Evolutionary conservation across 2,888 invertebrate genomes (phyloP).

Genomic region (Priocnemis perturbator): DNA sequence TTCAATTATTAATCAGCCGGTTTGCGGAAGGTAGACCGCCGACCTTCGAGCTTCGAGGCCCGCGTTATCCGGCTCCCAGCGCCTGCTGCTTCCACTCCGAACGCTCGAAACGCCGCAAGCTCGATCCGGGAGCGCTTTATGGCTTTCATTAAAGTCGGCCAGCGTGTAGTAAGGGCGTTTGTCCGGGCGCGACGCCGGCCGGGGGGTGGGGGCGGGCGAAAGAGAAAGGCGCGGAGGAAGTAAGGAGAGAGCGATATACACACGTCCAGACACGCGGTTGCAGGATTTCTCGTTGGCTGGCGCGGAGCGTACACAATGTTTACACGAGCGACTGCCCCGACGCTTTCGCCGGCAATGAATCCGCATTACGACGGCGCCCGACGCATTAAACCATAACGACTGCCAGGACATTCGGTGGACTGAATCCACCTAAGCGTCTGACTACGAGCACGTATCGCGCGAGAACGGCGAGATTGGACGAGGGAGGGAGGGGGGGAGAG

Average conservation of each 20-base stretch:
- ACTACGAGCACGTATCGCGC: constrained; percentile 11
- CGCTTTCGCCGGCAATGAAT: constrained; percentile 63
- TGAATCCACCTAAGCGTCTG: constrained; percentile 34
- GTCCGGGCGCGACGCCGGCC: constrained; percentile 24
- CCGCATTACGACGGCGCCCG: constrained; percentile 62
- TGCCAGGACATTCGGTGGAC: constrained; percentile 53
- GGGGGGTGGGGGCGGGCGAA: constrained; percentile 11
- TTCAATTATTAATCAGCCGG: constrained; percentile 5
- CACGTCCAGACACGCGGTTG: constrained; percentile 33
- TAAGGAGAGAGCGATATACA: constrained; percentile 26
- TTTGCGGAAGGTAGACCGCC: constrained; percentile 25
- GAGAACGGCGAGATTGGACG: neutral
- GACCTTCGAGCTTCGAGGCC: constrained; percentile 36
- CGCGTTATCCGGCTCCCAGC: neutral
- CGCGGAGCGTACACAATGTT: constrained; percentile 53
- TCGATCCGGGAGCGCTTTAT: constrained; percentile 58
- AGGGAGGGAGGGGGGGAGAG: too few relatives aligned
- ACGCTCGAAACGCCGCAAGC: constrained; percentile 20
- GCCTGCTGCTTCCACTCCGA: neutral
- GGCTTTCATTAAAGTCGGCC: constrained; percentile 64
- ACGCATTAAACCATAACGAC: constrained; percentile 68
- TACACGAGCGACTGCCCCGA: constrained; percentile 60
- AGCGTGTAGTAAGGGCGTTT: constrained; percentile 45
- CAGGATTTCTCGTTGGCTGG: constrained; percentile 38
- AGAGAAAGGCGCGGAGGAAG: constrained; percentile 8